phyloP scores from a whole-genome alignment of 2,888 invertebrate species.

The Yponomeuta sedellus region DNA sequence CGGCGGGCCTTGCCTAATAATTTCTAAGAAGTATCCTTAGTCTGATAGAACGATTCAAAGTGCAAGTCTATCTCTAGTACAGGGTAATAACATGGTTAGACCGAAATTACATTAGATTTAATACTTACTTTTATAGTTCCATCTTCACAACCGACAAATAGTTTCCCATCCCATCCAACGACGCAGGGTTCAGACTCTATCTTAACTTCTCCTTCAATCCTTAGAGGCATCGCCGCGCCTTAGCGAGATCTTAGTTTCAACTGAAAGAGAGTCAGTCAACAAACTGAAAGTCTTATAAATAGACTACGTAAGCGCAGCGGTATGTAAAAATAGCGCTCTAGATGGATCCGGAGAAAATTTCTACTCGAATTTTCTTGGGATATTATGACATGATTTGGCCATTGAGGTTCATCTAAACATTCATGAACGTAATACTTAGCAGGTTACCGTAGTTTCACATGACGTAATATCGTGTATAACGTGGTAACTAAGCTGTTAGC shows the following conservation, averaged over 20 bases:
- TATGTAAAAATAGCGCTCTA: conserved; percentile 23
- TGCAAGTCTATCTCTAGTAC: no score
- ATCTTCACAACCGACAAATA: conserved; percentile 58
- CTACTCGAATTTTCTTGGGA: neutral
- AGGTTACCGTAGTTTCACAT: conserved; percentile 6
- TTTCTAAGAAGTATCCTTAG: no score
- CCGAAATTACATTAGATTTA: neutral
- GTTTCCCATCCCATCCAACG: conserved; percentile 47
- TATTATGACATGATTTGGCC: neutral
- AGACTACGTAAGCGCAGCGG: conserved; percentile 27
- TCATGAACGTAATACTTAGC: conserved; percentile 6
- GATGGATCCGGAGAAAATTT: conserved; percentile 8
- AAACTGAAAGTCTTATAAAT: conserved; percentile 2
- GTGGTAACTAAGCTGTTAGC: neutral
- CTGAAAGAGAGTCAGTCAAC: conserved; percentile 6
- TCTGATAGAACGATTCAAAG: no score
- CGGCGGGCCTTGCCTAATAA: no score
- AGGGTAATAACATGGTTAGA: neutral
- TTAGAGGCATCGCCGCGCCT: conserved; percentile 44
- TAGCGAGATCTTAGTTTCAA: neutral
- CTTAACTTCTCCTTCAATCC: conserved; percentile 46
- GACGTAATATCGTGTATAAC: conserved; percentile 18
- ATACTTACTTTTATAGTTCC: conserved; percentile 54
- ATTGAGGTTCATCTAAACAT: neutral
- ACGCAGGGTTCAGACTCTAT: conserved; percentile 59